Conservation (phyloP, 2,113 vertebrate species). For the Coturnix japonica region DNA sequence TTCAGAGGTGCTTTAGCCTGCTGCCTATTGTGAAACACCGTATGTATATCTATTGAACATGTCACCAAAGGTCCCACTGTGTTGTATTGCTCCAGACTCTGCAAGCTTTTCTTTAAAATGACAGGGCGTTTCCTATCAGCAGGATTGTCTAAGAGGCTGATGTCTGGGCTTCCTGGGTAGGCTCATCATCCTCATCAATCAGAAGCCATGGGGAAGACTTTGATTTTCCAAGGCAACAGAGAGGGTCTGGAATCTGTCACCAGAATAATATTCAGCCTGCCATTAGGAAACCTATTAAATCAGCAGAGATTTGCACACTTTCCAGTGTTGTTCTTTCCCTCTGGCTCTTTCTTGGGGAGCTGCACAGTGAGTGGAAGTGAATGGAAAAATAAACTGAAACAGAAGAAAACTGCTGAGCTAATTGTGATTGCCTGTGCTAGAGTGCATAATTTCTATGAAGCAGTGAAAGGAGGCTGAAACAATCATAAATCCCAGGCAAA, state of each 20-base stretch:
- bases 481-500: not conserved
- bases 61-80: not conserved
- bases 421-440: not conserved
- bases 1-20: not conserved
- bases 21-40: not conserved
- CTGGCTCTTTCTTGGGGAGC: not conserved
- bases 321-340: not conserved
- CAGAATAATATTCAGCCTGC: not conserved
- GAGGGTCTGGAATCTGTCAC: not conserved
- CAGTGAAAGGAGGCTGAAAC: not conserved
- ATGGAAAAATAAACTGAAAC: not conserved
- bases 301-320: not conserved
- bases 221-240: constrained; percentile 4
- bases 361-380: not conserved
- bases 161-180: not conserved
- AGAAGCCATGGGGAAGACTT: not conserved
- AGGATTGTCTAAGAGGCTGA: not conserved
- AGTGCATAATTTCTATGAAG: not conserved
- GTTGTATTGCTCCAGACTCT: not conserved
- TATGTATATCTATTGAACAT: not conserved
- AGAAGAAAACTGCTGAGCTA: not conserved
- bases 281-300: not conserved
- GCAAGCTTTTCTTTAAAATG: not conserved
- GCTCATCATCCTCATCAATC: not conserved
- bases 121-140: not conserved